Conservation (phyloP, 2,888 invertebrate species). For the Metacarcinus magister region DNA sequence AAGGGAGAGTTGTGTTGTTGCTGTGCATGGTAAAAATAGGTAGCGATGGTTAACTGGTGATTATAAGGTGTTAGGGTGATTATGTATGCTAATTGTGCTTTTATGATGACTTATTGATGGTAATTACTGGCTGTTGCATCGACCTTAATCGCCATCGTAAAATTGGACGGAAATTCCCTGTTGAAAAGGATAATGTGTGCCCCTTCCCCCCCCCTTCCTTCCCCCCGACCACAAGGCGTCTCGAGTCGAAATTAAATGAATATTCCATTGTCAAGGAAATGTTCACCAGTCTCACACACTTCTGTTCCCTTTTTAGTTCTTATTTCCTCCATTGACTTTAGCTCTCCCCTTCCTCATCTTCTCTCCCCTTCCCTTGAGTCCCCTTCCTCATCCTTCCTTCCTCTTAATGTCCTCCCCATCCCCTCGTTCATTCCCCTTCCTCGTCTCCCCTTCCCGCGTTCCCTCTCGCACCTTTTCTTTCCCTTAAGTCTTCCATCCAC, state of each 20-base stretch:
- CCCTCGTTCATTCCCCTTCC: slow-evolving; percentile 46
- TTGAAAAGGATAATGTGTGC: background rate
- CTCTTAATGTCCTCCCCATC: slow-evolving; percentile 37
- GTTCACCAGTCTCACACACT: background rate
- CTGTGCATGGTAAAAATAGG: slow-evolving; percentile 6
- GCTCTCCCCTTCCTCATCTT: slow-evolving; percentile 46
- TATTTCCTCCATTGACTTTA: slow-evolving; percentile 42
- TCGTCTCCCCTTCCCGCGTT: slow-evolving; percentile 43
- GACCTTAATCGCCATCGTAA: slow-evolving; percentile 28
- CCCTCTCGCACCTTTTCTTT: background rate
- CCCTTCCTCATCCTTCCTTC: slow-evolving; percentile 29
- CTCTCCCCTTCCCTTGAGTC: slow-evolving; percentile 53
- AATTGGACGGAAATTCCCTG: slow-evolving; percentile 22
- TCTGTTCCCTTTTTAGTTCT: slow-evolving; percentile 12
- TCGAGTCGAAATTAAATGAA: background rate
- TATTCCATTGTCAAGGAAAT: slow-evolving; percentile 32
- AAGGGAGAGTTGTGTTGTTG: background rate
- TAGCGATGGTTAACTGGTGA: slow-evolving; percentile 53
- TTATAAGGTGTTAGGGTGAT: slow-evolving; percentile 46
- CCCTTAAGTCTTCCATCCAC: slow-evolving; percentile 46
- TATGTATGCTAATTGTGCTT: slow-evolving; percentile 42
- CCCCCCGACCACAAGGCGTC: background rate
- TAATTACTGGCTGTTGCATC: slow-evolving; percentile 29
- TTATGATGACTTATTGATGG: slow-evolving; percentile 46
- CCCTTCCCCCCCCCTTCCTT: background rate